Conservation (phyloP, 2,797 vertebrate genomes). For the Microctenopoma lineatum region DNA sequence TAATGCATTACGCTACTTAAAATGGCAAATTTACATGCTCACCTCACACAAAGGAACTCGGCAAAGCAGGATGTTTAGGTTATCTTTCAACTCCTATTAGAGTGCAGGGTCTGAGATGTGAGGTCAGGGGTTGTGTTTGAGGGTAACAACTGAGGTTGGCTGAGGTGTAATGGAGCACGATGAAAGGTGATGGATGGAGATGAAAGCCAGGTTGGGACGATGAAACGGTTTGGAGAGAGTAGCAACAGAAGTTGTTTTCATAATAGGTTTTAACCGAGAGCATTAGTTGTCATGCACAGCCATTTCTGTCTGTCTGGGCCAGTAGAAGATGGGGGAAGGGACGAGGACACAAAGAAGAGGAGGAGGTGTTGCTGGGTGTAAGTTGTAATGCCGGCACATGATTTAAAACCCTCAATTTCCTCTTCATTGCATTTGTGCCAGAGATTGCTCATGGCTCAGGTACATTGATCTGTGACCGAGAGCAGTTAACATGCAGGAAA, state of each 20-base stretch:
- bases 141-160: slow-evolving; percentile 38
- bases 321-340: slow-evolving; percentile 50
- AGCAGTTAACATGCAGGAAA: slow-evolving; percentile 39
- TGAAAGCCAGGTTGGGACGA: slow-evolving; percentile 10
- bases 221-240: slow-evolving; percentile 8
- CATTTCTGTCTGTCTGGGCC: slow-evolving; percentile 54
- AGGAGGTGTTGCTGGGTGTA: slow-evolving; percentile 24
- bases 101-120: slow-evolving; percentile 17
- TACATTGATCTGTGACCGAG: too few species aligned
- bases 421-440: slow-evolving; percentile 8
- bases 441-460: slow-evolving; percentile 20
- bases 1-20: background rate
- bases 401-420: slow-evolving; percentile 62
- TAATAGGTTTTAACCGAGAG: background rate
- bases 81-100: slow-evolving; percentile 16
- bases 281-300: slow-evolving; percentile 64
- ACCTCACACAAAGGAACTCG: background rate
- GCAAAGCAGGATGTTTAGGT: background rate
- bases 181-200: slow-evolving; percentile 39
- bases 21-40: background rate
- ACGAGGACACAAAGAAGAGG: slow-evolving; percentile 24
- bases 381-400: slow-evolving; percentile 53
- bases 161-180: slow-evolving; percentile 60
- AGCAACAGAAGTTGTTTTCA: background rate
- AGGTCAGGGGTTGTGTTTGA: slow-evolving; percentile 54